A percentile compares a stretch with the other conserved stretches of the same genome.
phyloP scores from a whole-genome alignment of 2,888 invertebrate genomes.

The Nebria salina region DNA sequence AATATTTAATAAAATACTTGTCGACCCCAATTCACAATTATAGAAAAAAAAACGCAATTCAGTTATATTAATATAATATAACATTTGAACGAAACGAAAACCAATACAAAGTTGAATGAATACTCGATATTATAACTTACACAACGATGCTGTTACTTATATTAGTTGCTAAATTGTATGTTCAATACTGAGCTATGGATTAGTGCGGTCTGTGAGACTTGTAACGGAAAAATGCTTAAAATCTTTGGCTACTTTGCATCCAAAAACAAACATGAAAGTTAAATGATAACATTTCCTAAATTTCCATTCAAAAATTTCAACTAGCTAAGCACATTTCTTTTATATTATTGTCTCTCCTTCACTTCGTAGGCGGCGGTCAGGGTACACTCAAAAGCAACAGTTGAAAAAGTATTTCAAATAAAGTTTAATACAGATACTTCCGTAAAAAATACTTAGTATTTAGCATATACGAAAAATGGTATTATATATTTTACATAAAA shows the following conservation, averaged over 20 bases:
- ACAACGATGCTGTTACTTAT: not conserved
- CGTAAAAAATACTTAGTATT: constrained; percentile 16
- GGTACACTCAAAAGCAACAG: not conserved
- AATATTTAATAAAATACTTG: not conserved
- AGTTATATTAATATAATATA: not conserved
- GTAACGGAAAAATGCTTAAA: not conserved
- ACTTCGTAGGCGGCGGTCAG: not conserved
- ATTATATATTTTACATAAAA: constrained; percentile 15
- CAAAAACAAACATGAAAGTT: not conserved
- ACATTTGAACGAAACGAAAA: not conserved
- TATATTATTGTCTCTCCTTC: constrained; percentile 17
- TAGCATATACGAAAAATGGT: constrained; percentile 15
- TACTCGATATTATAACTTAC: not conserved
- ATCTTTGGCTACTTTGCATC: constrained; percentile 12
- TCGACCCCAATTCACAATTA: not conserved
- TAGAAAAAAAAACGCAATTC: not conserved
- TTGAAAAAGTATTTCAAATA: not conserved
- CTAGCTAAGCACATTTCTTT: constrained; percentile 8
- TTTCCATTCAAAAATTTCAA: constrained; percentile 4
- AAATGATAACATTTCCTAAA: not conserved
- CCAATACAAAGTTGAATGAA: not conserved
- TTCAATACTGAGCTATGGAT: not conserved
- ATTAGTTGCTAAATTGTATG: not conserved
- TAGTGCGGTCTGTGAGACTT: not conserved
- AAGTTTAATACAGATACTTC: not conserved